Conservation (phyloP, 2,888 invertebrate genomes). For the Schizaphis graminum region DNA sequence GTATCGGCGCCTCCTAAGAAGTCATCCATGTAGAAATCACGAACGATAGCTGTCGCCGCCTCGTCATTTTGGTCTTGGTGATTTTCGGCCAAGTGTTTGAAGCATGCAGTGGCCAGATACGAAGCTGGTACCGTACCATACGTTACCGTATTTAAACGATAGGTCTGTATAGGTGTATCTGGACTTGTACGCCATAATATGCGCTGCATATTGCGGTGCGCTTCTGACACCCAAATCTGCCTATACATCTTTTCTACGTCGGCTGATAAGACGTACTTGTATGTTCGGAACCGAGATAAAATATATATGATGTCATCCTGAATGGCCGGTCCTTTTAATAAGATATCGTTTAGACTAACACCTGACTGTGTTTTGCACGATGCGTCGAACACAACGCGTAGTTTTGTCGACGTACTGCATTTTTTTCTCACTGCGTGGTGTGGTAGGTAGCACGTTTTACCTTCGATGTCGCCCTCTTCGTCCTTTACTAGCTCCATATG, state of each 20-base stretch:
- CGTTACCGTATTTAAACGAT: no score
- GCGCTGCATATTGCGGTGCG: not conserved
- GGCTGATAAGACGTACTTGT: not conserved
- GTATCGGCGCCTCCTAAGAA: no score
- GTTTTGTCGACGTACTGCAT: not conserved
- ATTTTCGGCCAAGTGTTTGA: not conserved
- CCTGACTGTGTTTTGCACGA: not conserved
- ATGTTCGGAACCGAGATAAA: not conserved
- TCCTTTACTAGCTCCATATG: not conserved
- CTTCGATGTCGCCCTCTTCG: not conserved
- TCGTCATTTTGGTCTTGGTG: no score
- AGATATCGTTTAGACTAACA: not conserved
- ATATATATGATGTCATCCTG: constrained; percentile 2
- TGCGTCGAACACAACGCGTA: no score
- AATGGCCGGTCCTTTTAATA: constrained; percentile 10
- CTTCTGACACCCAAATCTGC: not conserved
- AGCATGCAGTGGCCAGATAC: not conserved
- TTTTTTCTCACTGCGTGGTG: constrained; percentile 18
- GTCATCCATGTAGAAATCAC: no score
- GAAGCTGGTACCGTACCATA: not conserved
- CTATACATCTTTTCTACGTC: constrained; percentile 20
- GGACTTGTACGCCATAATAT: not conserved
- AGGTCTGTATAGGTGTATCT: not conserved
- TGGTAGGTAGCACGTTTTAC: not conserved
- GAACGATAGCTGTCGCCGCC: no score